These are phyloP conservation scores for Mustela erminea DNA, from an alignment of 2,797 vertebrate genomes.

Conservation along the genomic window DNA sequence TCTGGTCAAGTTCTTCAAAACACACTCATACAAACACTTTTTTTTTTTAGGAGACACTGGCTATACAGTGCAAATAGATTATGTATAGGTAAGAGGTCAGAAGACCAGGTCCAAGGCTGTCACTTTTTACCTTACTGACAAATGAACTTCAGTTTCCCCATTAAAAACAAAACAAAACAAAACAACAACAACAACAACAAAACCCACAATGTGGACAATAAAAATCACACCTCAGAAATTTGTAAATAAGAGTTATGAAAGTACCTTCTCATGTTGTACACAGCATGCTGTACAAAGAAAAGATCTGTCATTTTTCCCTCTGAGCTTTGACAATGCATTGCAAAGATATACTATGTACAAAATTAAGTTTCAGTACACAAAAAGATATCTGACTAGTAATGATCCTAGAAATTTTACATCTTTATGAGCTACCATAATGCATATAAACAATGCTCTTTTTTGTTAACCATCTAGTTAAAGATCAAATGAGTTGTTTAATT, in stretches of 20 bases:
- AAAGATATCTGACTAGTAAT: slow-evolving; percentile 72
- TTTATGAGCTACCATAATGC: neutral
- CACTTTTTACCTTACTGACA: slow-evolving; percentile 14
- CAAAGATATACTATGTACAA: slow-evolving; percentile 38
- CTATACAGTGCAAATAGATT: neutral
- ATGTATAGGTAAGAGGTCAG: neutral
- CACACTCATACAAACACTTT: neutral
- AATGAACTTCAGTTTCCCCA: slow-evolving; percentile 9
- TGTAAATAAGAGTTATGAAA: neutral
- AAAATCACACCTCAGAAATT: slow-evolving; percentile 4
- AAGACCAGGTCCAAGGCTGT: neutral
- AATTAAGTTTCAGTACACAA: slow-evolving; percentile 78
- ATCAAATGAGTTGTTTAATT: slow-evolving; percentile 22
- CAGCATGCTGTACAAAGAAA: neutral
- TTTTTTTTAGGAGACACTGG: slow-evolving; percentile 26
- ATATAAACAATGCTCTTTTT: slow-evolving; percentile 40
- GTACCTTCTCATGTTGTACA: neutral
- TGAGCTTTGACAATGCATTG: neutral
- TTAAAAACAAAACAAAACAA: neutral
- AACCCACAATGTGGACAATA: neutral
- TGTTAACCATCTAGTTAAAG: slow-evolving; percentile 34
- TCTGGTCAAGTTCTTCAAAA: slow-evolving; percentile 36
- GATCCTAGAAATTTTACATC: slow-evolving; percentile 59
- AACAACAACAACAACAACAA: neutral
- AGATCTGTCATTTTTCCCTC: neutral